Evolutionary conservation across 2,888 invertebrate genomes (phyloP), one percentile per base, ranked within the genome.

Genomic region (Podotricha telesiphe): DNA sequence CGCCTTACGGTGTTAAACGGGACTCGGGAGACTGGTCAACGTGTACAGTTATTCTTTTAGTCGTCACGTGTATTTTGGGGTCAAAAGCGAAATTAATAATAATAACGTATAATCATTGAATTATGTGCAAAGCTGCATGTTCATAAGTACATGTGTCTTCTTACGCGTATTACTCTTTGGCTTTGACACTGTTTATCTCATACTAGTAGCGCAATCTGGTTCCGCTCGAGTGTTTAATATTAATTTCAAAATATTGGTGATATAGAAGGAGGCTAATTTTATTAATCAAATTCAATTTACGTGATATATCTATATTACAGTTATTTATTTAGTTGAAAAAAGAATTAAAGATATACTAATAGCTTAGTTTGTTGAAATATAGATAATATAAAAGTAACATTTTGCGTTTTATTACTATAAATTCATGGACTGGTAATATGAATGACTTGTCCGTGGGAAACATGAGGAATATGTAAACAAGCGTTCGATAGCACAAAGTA

Each of bases 1-100:
- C 77, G 77, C 76, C 75, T 70, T 71, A 69, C 67, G 34, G 42
- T 42, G 61, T 40, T 34, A 64, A 68, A 69, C 28, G 22, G 64
- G 58, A 67, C 51, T 53, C 20, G 55, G n/a, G n/a, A 64, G 45
- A 64, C 70, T 73, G 74, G 73, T 74, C 72, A 69, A 45, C 56
- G 62, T 67, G 67, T 66, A 61, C 69, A 58, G 67, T 65, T 72
- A 69, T 67, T 66, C 51, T 56, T 61, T 70, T 64, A 58, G 48
- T 20, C 37, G 65, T 53, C 28, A 11, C 13, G 13, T n/a, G 34
- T 37, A 37, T 56, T 56, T 45, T 22, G 22, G 59, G 17, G 45
- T 59, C 59, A 11, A n/a, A 37, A 34, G 5, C 6, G 28, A 28
- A 28, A 28, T 6, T 62, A 34, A 45, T 47, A 48, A 47, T 45